Base-by-base conservation (phyloP, 2,113 vertebrate species). In the Parus major region DNA sequence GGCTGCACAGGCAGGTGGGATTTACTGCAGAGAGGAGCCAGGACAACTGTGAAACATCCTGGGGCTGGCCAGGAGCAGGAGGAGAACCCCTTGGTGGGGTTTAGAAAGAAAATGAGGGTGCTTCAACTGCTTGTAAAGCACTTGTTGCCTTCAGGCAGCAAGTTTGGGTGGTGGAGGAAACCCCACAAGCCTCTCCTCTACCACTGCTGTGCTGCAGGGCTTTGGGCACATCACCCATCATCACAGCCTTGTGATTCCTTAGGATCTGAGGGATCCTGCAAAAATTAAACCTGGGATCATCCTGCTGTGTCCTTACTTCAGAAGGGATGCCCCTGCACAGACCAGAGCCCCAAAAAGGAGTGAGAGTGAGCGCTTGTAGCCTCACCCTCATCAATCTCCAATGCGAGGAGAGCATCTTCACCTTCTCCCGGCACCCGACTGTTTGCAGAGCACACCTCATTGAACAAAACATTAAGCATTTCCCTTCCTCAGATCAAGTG, bases 381-480 rank as follows among this genome's bases (percentile, higher is more conserved):
- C 60, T 64, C 1, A 0, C 39, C 11, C 71, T 78, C 68, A 24
- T 82, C 57, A 20, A 71, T 71, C 61, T 87, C 35, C 44, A 35
- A 24, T 1, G 7, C 2, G 1, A 33, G 39, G 47, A 47, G 63
- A 69, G 47, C 52, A 31, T 55, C 82, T 61, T 82, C 75, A 53
- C 97, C 91, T 94, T 92, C 75, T 75, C 75, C 71, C 90, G 5
- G 69, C 25, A 19, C n/a, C 75, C 2, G 33, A 50, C 33, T 78
- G 86, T 93, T 95, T 95, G 97, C 83, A 50, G 36, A 59, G 46
- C 84, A 96, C 97, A 97, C 91, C 92, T 97, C 97, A 95, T 94
- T 97, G 93, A 97, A 82, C 97, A 96, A 65, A 89, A 85, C 96
- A 95, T 93, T 80, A 82, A 81, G 75, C 89, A 79, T 93, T 90